Evolutionary conservation across 2,113 vertebrate species (phyloP).

Genomic region (Chamaetylas fuelleborni): DNA sequence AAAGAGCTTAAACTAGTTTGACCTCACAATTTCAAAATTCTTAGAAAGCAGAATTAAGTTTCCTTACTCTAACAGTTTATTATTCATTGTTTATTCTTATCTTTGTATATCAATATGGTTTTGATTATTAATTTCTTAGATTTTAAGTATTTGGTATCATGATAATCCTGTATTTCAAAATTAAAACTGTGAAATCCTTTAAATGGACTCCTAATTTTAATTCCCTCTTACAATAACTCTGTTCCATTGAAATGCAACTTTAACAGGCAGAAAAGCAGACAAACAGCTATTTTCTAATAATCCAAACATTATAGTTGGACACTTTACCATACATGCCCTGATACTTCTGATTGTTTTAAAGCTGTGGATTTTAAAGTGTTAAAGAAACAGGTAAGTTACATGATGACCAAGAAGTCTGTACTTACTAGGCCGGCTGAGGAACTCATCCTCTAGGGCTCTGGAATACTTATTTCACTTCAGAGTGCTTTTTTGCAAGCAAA

Average conservation of each 20-base stretch:
- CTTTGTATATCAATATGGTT: background rate
- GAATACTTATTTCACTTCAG: background rate
- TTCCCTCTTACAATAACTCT: background rate
- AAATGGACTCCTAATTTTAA: background rate
- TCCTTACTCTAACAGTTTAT: background rate
- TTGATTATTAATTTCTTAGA: background rate
- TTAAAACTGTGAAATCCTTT: background rate
- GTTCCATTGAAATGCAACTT: background rate
- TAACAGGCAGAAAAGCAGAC: background rate
- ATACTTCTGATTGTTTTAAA: background rate
- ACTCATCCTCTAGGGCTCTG: background rate
- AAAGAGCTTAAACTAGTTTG: background rate
- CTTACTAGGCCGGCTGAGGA: background rate
- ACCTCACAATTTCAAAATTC: background rate
- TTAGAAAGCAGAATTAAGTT: background rate
- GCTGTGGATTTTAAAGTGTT: background rate
- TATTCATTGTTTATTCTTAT: background rate
- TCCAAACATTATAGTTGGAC: background rate
- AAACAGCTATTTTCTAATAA: background rate
- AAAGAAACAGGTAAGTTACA: background rate
- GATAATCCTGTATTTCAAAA: background rate
- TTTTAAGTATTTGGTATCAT: background rate
- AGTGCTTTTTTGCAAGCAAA: slow-evolving; percentile 3
- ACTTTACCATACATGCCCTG: background rate
- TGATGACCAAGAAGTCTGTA: background rate